phyloP scores from a whole-genome alignment of 2,888 invertebrate genomes.

The Chymomyza amoena region DNA sequence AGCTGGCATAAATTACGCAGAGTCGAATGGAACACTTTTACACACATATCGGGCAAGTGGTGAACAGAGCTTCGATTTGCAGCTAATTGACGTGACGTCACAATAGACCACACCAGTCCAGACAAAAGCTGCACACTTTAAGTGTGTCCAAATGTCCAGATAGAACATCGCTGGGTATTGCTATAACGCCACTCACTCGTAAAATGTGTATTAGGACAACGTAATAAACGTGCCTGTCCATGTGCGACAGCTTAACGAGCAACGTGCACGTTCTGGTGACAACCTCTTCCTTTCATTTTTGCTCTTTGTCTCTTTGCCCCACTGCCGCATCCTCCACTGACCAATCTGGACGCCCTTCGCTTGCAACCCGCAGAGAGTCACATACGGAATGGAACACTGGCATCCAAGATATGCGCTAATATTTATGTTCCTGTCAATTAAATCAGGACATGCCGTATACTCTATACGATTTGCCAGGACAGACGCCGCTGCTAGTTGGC shows the following conservation, averaged over 20 bases:
- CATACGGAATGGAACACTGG: constrained; percentile 18
- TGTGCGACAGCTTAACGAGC: constrained; percentile 66
- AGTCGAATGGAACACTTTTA: constrained; percentile 32
- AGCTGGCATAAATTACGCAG: constrained; percentile 69
- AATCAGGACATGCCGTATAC: constrained; percentile 73
- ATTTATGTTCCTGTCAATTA: constrained; percentile 79
- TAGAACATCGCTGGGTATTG: background rate
- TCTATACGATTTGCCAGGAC: constrained; percentile 10
- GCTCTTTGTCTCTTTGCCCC: constrained; percentile 20
- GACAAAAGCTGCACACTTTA: background rate
- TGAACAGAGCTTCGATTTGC: constrained; percentile 47
- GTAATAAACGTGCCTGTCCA: constrained; percentile 58
- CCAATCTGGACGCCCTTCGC: constrained; percentile 47
- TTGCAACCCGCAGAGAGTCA: background rate
- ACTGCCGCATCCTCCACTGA: constrained; percentile 33
- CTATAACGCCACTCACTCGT: constrained; percentile 55
- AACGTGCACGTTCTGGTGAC: constrained; percentile 53
- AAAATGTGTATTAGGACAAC: constrained; percentile 64
- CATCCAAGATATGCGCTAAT: constrained; percentile 74
- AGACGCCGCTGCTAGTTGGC: constrained; percentile 15
- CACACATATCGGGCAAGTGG: constrained; percentile 7
- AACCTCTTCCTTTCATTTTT: background rate
- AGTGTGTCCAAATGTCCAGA: background rate
- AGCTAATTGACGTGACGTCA: constrained; percentile 61
- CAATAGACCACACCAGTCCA: constrained; percentile 2